Base-by-base conservation (phyloP, 2,888 invertebrate genomes). In the Nipponacmea schrenckii region DNA sequence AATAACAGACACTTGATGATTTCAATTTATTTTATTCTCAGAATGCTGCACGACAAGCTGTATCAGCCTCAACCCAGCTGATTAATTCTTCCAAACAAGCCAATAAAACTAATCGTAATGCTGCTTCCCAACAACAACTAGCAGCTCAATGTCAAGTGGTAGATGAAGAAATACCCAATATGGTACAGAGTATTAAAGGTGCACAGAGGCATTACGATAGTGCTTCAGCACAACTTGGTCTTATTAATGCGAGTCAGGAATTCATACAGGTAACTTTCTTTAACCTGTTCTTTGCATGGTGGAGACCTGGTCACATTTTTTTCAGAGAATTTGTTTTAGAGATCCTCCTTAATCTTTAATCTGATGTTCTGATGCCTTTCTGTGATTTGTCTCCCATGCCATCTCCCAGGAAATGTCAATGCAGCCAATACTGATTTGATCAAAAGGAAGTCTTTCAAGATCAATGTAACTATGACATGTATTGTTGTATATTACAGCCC, bases 41-140 rank as follows among this genome's bases (percentile, higher is more conserved):
- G 85, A 85, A 81, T 83, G 94, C 94, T 77, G 95, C 96, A 0
- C 94, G 94, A 77, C 94, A 94, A 81, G 95, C 96, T 0, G 94
- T 95, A 0, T 93, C 95, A 0, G 94, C 95, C 70, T 96, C 96
- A 0, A 96, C 96, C 0, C 97, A 98, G 87, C 94, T 96, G 81
- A 94, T 97, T 78, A 93, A 95, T 0, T 94, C 97, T 0, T 94
- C 96, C 0, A 94, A 95, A 80, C 94, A 94, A 80, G 95, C 95
- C 0, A 92, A 95, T 88, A 95, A 94, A 87, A 81, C 83, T 24
- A 88, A 89, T 81, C 81, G 82, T 39, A 95, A 94, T 85, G 90
- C 91, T 62, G 87, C 90, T 3, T 91, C 92, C 39, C 92, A 95
- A 89, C 94, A 95, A 84, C 93, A 93, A 26, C 90, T 96, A 0